phyloP scores from a whole-genome alignment of 1,140 invertebrate genomes.

The Atta texana region DNA sequence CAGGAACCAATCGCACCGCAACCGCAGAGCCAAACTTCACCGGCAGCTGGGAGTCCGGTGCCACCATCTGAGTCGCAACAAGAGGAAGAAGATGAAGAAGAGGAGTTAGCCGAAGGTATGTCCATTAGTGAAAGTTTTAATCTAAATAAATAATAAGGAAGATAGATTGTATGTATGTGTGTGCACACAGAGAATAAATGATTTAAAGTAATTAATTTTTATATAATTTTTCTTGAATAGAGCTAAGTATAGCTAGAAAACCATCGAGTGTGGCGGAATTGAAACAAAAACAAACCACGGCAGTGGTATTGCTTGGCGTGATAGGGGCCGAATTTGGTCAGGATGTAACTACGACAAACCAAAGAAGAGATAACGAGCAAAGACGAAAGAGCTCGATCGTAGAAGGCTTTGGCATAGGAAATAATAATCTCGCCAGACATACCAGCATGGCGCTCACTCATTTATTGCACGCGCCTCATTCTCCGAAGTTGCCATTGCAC shows the following conservation, averaged over 20 bases:
- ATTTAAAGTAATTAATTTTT: slow-evolving; percentile 66
- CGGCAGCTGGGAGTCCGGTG: slow-evolving; percentile 82
- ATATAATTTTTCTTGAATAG: slow-evolving; percentile 72
- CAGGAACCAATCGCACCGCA: slow-evolving; percentile 85
- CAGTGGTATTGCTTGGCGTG: slow-evolving; percentile 98
- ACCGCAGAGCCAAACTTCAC: slow-evolving; percentile 81
- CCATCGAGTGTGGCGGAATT: slow-evolving; percentile 95
- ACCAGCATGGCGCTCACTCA: slow-evolving; percentile 98
- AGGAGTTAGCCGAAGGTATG: slow-evolving; percentile 88
- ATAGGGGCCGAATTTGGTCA: slow-evolving; percentile 99
- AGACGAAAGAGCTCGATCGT: slow-evolving; percentile 93
- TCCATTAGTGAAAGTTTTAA: not conserved
- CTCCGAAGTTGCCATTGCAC: slow-evolving; percentile 93
- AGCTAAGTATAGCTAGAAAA: slow-evolving; percentile 89
- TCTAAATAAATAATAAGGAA: not conserved
- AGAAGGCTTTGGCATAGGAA: slow-evolving; percentile 96
- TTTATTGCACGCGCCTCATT: slow-evolving; percentile 95
- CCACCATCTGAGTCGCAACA: slow-evolving; percentile 85
- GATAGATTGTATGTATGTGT: not conserved
- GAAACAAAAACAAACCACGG: slow-evolving; percentile 98
- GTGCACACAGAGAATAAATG: not conserved
- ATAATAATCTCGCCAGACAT: slow-evolving; percentile 95
- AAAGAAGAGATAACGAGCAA: slow-evolving; percentile 87
- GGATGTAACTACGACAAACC: slow-evolving; percentile 91
- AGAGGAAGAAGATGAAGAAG: slow-evolving; percentile 95